Base-by-base conservation (phyloP, 2,113 vertebrate species). In the Sialia sialis region DNA sequence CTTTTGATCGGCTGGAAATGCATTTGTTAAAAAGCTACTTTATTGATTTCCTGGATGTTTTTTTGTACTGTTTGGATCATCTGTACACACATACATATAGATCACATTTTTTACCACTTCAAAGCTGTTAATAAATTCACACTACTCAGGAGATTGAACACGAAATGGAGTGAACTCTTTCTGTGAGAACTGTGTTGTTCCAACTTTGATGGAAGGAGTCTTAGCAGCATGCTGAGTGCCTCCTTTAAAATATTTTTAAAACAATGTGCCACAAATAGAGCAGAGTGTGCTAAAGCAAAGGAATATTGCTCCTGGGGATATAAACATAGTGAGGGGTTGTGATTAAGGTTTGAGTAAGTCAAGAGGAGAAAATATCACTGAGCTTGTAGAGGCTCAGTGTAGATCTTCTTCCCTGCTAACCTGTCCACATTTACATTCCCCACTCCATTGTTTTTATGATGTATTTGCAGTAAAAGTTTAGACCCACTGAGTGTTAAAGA, bases 21-120 rank as follows among this genome's bases (percentile, higher is more conserved):
- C 92, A 90, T 97, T 97, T 98, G 97, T 97, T 97, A 97, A 97
- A 97, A 96, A 93, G 94, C 90, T 17, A 11, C 94, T 95, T 97
- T 97, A 97, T 97, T 98, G 97, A 97, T 97, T 97, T 95, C 92
- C 93, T 87, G 69, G 90, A 94, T 97, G 94, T 26, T 95, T 97
- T 97, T 96, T 95, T 93, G 74, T 96, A 27, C 64, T 91, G 87
- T 97, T 96, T 97, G 96, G 83, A 94, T 96, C 93, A 89, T 96
- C 95, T 75, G 76, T 92, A 88, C 78, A 89, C 73, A 94, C 73
- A 67, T 51, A 68, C 86, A 46, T 15, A n/a, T 30, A 39, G 3
- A 78, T 89, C 89, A 89, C 84, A 70, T 95, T 97, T 96, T 94
- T 94, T 86, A 59, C 90, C 59, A 84, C 97, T 97, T 97, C 97